phyloP scores from a whole-genome alignment of 2,797 vertebrate genomes.

The Silurus lanzhouensis region DNA sequence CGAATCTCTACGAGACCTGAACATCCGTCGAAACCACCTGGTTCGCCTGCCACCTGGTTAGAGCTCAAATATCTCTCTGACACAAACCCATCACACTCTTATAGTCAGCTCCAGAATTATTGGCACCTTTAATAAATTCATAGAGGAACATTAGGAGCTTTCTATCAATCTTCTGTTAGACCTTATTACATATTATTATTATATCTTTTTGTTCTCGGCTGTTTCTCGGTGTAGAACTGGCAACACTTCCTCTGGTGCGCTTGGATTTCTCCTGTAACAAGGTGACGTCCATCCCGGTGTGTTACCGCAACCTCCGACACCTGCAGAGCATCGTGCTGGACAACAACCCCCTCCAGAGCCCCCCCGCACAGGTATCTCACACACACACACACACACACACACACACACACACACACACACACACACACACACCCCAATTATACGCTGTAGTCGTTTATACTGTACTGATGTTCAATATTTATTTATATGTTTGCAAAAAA shows the following conservation, averaged over 20 bases:
- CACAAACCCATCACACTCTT: neutral
- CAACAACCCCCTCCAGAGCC: conserved; percentile 93
- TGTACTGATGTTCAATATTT: neutral
- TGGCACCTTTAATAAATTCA: neutral
- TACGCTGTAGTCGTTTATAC: neutral
- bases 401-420: neutral
- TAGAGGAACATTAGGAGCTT: neutral
- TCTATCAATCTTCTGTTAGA: neutral
- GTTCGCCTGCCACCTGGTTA: conserved; percentile 83
- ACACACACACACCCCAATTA: neutral
- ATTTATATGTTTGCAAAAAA: neutral
- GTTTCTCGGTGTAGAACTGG: conserved; percentile 78
- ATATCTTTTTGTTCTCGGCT: too few relatives aligned
- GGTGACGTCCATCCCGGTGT: conserved; percentile 88
- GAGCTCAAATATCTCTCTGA: neutral
- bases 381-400: conserved; percentile 23
- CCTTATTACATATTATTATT: neutral
- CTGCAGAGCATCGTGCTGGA: conserved; percentile 91
- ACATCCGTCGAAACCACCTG: conserved; percentile 93
- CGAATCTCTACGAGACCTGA: conserved; percentile 88
- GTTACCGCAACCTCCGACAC: conserved; percentile 88
- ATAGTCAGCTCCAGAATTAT: neutral
- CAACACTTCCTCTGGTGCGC: conserved; percentile 90
- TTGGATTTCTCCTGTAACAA: conserved; percentile 98
- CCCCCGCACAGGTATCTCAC: conserved; percentile 88